Evolutionary conservation across 2,797 vertebrate genomes (phyloP).

Genomic region (Chelon labrosus): DNA sequence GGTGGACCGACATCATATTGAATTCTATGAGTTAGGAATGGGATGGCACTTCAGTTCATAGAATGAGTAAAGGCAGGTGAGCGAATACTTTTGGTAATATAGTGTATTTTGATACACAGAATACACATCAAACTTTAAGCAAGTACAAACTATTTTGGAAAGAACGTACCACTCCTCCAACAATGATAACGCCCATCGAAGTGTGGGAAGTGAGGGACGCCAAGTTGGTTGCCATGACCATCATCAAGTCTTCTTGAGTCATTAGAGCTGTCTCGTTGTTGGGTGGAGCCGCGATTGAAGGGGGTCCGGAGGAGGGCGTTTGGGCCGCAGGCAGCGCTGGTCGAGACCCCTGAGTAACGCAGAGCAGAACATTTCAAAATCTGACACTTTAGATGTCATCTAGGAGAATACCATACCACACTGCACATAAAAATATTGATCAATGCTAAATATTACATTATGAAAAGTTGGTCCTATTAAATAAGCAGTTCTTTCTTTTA

Average conservation of each 20-base stretch:
- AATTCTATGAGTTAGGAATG: no score
- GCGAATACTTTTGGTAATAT: no score
- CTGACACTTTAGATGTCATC: neutral
- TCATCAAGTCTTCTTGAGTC: conserved; percentile 92
- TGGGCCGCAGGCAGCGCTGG: conserved; percentile 85
- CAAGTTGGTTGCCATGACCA: conserved; percentile 88
- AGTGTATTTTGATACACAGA: neutral
- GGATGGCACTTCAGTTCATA: no score
- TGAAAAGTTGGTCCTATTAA: neutral
- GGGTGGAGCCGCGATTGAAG: conserved; percentile 68
- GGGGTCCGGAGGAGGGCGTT: conserved; percentile 85
- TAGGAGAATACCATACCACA: no score
- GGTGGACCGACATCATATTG: no score
- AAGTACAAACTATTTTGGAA: neutral
- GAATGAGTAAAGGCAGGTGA: no score
- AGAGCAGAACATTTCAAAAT: neutral
- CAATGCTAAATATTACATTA: no score
- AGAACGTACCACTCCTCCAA: conserved; percentile 94
- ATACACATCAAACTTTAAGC: neutral
- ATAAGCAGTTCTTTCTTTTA: neutral
- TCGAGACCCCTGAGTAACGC: conserved; percentile 63
- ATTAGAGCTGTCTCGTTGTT: conserved; percentile 77
- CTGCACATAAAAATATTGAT: no score
- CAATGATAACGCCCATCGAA: conserved; percentile 90
- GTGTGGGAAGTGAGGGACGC: conserved; percentile 94